A percentile compares a stretch with the other conserved stretches of the same genome.
These are phyloP conservation scores for Drosophila pseudoananassae DNA, from an alignment of 1,140 invertebrate genomes.

Conservation along the genomic window DNA sequence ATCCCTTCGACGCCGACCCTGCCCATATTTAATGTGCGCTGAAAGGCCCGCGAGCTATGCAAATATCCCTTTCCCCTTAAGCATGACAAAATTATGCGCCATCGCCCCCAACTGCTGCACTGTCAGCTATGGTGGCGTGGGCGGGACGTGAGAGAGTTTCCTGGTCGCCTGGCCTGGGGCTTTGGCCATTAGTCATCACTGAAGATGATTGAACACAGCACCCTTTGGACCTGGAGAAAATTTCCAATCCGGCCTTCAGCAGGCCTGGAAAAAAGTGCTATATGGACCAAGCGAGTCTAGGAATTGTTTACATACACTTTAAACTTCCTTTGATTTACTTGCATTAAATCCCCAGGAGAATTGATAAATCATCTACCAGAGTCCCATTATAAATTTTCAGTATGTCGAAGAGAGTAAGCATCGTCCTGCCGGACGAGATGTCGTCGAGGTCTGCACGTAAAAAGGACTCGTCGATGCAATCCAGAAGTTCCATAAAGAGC, in stretches of 20 bases:
- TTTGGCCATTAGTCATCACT: constrained; percentile 47
- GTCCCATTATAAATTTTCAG: constrained; percentile 26
- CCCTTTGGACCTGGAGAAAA: constrained; percentile 5
- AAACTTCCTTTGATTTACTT: constrained; percentile 6
- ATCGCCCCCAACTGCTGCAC: not conserved
- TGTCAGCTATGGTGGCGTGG: constrained; percentile 1
- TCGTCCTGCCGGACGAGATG: constrained; percentile 40
- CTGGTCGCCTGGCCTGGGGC: constrained; percentile 8
- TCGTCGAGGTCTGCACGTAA: too few species aligned
- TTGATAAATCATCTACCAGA: not conserved
- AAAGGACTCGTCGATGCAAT: not conserved
- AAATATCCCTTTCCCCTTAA: constrained; percentile 47
- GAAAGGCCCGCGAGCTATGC: constrained; percentile 54
- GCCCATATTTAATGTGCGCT: constrained; percentile 22
- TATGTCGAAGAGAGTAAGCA: constrained; percentile 63
- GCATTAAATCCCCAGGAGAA: too few species aligned
- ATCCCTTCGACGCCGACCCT: not conserved
- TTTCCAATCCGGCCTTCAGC: not conserved
- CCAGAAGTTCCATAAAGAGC: constrained; percentile 6
- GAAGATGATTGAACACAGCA: constrained; percentile 48
- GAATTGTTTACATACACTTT: not conserved
- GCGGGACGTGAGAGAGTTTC: not conserved
- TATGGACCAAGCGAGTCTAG: not conserved
- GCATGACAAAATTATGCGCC: constrained; percentile 56
- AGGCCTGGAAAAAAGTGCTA: not conserved